These are phyloP conservation scores for Gymnothorax javanicus DNA, from an alignment of 2,797 vertebrate genomes.

Conservation along the genomic window DNA sequence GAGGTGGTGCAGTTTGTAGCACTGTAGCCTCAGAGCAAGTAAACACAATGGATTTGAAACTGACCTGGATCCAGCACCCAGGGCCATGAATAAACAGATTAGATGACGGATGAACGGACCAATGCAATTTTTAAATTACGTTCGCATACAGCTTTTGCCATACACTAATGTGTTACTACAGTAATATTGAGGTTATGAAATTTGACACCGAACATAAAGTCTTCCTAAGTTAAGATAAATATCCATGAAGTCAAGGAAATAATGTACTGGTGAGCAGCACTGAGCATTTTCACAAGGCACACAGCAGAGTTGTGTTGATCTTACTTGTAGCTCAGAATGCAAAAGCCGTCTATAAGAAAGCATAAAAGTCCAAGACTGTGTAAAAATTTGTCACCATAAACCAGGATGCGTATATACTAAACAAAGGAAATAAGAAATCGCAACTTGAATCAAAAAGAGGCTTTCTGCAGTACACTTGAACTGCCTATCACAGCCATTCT, in stretches of 20 bases:
- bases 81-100: no score
- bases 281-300: background rate
- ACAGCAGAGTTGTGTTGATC: background rate
- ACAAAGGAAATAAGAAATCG: background rate
- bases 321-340: background rate
- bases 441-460: constrained; percentile 44
- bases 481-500: constrained; percentile 51
- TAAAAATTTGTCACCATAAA: constrained; percentile 34
- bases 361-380: constrained; percentile 4
- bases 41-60: no score
- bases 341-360: background rate
- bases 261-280: background rate
- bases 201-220: background rate
- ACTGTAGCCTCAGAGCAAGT: no score
- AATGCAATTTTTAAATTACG: no score
- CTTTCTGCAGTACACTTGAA: constrained; percentile 52
- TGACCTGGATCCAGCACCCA: no score
- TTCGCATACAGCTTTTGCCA: background rate
- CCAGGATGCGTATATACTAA: background rate
- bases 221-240: background rate
- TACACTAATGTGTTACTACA: background rate
- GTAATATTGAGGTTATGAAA: background rate
- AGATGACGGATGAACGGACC: no score
- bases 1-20: no score
- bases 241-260: background rate